A percentile compares a stretch with the other conserved stretches of the same genome.
Conservation (phyloP, 2,113 vertebrate species). For the Mugil cephalus region DNA sequence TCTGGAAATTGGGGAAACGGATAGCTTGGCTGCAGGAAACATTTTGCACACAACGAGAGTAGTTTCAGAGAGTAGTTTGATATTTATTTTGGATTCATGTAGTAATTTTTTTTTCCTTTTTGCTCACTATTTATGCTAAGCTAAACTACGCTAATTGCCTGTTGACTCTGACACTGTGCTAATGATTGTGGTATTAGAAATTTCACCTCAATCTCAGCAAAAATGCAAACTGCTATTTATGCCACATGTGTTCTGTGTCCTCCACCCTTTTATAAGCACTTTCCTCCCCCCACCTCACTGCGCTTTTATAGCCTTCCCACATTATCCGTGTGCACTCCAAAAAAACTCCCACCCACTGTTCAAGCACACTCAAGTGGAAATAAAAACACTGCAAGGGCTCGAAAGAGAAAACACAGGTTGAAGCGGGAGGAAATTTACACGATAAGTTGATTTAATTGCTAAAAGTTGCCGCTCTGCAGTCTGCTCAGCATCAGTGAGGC, state of each 20-base stretch:
- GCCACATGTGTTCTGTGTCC: neutral
- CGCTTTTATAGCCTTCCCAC: conserved; percentile 41
- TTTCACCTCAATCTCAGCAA: neutral
- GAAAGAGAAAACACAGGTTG: conserved; percentile 27
- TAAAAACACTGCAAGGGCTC: conserved; percentile 24
- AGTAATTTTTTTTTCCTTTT: too few relatives aligned
- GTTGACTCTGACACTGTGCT: too few relatives aligned
- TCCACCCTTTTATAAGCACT: conserved; percentile 16
- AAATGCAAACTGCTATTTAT: neutral
- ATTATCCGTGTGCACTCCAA: conserved; percentile 27
- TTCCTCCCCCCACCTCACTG: conserved; percentile 35
- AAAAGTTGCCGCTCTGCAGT: conserved; percentile 11
- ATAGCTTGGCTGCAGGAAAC: too few relatives aligned
- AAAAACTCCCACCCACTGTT: conserved; percentile 40
- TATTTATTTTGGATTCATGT: too few relatives aligned
- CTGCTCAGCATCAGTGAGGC: conserved; percentile 16
- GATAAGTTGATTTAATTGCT: conserved; percentile 30
- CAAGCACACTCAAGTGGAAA: conserved; percentile 31
- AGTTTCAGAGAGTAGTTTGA: too few relatives aligned
- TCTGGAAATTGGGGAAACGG: too few relatives aligned
- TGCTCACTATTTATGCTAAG: too few relatives aligned
- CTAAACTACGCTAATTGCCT: too few relatives aligned
- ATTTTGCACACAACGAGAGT: too few relatives aligned
- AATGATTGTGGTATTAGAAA: neutral
- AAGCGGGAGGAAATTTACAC: conserved; percentile 22